A percentile compares a stretch with the other conserved stretches of the same genome.
Evolutionary conservation across 1,140 invertebrate species (phyloP).

Genomic region (Aleiodes sp.): DNA sequence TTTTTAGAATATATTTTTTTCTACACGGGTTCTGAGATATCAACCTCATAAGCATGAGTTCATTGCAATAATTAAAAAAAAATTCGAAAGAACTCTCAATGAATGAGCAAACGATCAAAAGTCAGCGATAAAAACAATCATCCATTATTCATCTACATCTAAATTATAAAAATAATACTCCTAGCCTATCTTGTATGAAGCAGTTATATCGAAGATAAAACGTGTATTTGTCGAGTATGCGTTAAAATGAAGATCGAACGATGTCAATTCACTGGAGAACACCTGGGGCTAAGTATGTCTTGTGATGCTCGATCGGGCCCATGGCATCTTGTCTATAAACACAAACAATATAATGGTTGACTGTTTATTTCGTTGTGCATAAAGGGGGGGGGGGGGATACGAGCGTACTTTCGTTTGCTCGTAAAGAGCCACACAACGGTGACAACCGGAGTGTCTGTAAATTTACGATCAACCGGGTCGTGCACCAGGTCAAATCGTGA

Average conservation of each 20-base stretch:
- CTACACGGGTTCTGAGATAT: no score
- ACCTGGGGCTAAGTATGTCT: slow-evolving; percentile 5
- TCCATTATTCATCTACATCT: not conserved
- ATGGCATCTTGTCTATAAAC: slow-evolving; percentile 4
- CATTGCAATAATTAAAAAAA: no score
- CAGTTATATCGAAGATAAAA: not conserved
- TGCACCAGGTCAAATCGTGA: slow-evolving; percentile 15
- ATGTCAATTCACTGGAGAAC: not conserved
- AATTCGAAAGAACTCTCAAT: no score
- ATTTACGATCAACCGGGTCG: slow-evolving; percentile 14
- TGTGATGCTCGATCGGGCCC: not conserved
- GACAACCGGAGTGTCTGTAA: slow-evolving; percentile 8
- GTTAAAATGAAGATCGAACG: slow-evolving; percentile 14
- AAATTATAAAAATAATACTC: no score
- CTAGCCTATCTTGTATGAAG: no score
- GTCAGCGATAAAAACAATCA: not conserved
- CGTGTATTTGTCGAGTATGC: not conserved
- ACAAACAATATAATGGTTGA: not conserved
- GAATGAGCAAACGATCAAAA: no score
- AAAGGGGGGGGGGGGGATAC: not conserved
- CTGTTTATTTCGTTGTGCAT: not conserved
- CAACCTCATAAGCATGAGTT: no score
- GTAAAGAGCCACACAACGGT: slow-evolving; percentile 11
- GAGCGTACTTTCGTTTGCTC: slow-evolving; percentile 1
- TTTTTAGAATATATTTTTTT: no score